These are phyloP conservation scores for Epinotia bilunana DNA, from an alignment of 2,888 invertebrate species.

Conservation along the genomic window DNA sequence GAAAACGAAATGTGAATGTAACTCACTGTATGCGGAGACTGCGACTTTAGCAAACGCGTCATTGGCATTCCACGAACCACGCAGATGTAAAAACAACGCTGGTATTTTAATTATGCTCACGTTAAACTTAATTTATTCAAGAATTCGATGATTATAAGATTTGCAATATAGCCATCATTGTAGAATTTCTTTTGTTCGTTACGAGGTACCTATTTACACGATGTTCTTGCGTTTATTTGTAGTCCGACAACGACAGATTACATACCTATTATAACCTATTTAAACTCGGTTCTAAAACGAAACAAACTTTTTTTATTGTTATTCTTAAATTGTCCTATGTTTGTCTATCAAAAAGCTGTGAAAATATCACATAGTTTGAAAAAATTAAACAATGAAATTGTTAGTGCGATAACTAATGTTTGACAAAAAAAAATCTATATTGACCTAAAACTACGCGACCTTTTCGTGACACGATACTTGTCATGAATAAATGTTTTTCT, in stretches of 20 bases:
- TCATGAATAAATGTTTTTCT: no score
- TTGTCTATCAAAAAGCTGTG: no score
- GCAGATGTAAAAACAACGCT: slow-evolving; percentile 32
- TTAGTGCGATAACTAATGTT: no score
- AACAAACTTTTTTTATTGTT: no score
- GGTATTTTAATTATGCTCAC: slow-evolving; percentile 34
- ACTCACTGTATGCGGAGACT: slow-evolving; percentile 22
- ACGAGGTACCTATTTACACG: background rate
- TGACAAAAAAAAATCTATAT: no score
- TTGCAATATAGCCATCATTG: slow-evolving; percentile 5
- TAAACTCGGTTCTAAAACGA: background rate
- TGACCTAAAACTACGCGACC: no score
- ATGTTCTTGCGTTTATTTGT: background rate
- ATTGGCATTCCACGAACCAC: slow-evolving; percentile 23
- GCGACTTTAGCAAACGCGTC: slow-evolving; percentile 14
- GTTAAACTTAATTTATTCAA: slow-evolving; percentile 28
- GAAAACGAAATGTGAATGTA: slow-evolving; percentile 19
- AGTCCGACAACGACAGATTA: background rate
- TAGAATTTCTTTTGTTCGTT: slow-evolving; percentile 21
- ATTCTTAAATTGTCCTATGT: no score
- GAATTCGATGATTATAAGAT: slow-evolving; percentile 23
- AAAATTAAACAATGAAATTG: no score
- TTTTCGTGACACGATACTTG: no score
- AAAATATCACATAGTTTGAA: no score
- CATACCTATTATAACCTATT: background rate